Conservation (phyloP, 2,888 invertebrate genomes). For the Atherix ibis region DNA sequence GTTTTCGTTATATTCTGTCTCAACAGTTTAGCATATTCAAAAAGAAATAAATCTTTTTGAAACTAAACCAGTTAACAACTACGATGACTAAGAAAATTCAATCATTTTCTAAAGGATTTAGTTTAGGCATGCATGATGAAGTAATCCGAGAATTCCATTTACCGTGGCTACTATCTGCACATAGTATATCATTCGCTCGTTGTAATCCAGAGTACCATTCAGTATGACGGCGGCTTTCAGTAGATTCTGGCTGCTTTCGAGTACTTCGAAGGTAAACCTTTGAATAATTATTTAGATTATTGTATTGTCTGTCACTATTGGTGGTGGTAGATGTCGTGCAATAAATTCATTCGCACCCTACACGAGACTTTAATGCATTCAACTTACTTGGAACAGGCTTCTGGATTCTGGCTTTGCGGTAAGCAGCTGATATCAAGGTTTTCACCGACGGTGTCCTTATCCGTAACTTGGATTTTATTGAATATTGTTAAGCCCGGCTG, state of each 20-base stretch:
- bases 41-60: too few relatives aligned
- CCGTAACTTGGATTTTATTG: slow-evolving; percentile 54
- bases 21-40: too few relatives aligned
- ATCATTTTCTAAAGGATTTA: too few relatives aligned
- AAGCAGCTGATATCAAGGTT: slow-evolving; percentile 57
- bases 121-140: too few relatives aligned
- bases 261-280: slow-evolving; percentile 25
- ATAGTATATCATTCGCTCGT: slow-evolving; percentile 59
- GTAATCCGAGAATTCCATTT: slow-evolving; percentile 23
- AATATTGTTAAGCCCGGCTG: slow-evolving; percentile 55
- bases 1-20: too few relatives aligned
- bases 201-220: slow-evolving; percentile 55
- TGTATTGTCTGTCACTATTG: too few relatives aligned
- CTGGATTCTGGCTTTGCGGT: slow-evolving; percentile 33
- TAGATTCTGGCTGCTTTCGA: slow-evolving; percentile 38
- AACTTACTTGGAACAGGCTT: slow-evolving; percentile 28
- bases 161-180: slow-evolving; percentile 62
- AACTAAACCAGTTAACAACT: too few relatives aligned
- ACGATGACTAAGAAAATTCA: too few relatives aligned
- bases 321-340: too few relatives aligned
- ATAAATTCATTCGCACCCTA: too few relatives aligned
- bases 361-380: slow-evolving; percentile 23
- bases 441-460: slow-evolving; percentile 66
- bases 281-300: slow-evolving; percentile 5
- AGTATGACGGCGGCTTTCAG: slow-evolving; percentile 61